Evolutionary conservation across 1,140 invertebrate species (phyloP), one percentile per base, ranked within the genome.

Genomic region (Drosophila suzukii): DNA sequence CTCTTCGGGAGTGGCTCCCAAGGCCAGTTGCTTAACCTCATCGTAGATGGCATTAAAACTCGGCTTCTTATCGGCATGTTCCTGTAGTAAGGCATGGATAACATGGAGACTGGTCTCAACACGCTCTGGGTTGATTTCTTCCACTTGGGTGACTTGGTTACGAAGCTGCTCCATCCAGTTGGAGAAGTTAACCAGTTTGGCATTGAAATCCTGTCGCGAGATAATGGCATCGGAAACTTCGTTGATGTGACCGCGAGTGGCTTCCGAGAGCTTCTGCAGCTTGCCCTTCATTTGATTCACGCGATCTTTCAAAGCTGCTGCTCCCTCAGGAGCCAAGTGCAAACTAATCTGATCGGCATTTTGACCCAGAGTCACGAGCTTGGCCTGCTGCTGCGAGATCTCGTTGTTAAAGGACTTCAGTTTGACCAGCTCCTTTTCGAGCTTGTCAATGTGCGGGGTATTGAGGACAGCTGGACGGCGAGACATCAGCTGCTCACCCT

Each of bases 81-180:
- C 96, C 89, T 97, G 96, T 39, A 97, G 92, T 17, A 97, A 93
- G 0, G 94, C 94, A 80, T 98, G 96, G 57, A 98, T 94, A 4
- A 95, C 95, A 78, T 96, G 96, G n/a, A 97, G 88, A 46, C 95
- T 95, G 0, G 95, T 94, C 72, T 97, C 96, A 3, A 98, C 95
- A 88, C 96, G 95, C 76, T 97, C 96, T 2, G 96, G 93, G 84
- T 95, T 95, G 13, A 98, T 95, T 86, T 97, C 96, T 91, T 96
- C 96, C 51, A 97, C 95, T 76, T 96, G 95, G 44, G 95, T 94
- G 17, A 97, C 94, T 78, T 96, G 95, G 17, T 94, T 93, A 76
- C 95, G 94, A 47, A 97, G 93, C 57, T 96, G 94, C 46, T 96
- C 95, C 92, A 98, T 95, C 97, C 97, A 98, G 54, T 95, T 96